Evolutionary conservation across 2,797 vertebrate species (phyloP).

Genomic region (Periophthalmus magnuspinnatus): DNA sequence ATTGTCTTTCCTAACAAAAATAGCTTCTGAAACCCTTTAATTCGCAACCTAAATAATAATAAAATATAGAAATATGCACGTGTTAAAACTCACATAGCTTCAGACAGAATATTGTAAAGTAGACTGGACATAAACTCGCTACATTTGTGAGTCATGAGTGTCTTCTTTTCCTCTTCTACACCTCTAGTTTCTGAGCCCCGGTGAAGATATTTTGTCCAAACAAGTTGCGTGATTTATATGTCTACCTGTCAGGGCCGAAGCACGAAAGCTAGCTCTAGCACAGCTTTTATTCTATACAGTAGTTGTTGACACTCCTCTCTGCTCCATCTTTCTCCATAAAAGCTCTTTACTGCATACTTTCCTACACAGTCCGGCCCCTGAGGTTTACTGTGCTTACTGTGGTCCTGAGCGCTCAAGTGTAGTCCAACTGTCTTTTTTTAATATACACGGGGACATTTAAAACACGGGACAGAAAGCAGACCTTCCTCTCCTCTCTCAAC

Average conservation of each 20-base stretch:
- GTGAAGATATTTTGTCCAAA: neutral
- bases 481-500: neutral
- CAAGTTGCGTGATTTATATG: neutral
- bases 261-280: neutral
- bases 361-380: conserved; percentile 43
- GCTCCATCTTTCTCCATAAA: conserved; percentile 45
- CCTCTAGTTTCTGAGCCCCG: too few species aligned
- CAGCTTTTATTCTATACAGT: conserved; percentile 12
- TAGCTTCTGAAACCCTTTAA: too few species aligned
- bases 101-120: too few species aligned
- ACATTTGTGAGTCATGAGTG: too few species aligned
- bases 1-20: too few species aligned
- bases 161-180: too few species aligned
- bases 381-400: conserved; percentile 55
- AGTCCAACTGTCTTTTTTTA: neutral
- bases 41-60: too few species aligned
- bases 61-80: too few species aligned
- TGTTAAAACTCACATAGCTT: too few species aligned
- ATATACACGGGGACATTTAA: neutral
- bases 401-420: conserved; percentile 38
- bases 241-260: neutral
- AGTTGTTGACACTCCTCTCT: conserved; percentile 19
- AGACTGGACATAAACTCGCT: too few species aligned
- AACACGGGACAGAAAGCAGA: neutral
- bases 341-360: conserved; percentile 54